phyloP scores from a whole-genome alignment of 2,113 vertebrate species.

The Hemibagrus wyckioides region DNA sequence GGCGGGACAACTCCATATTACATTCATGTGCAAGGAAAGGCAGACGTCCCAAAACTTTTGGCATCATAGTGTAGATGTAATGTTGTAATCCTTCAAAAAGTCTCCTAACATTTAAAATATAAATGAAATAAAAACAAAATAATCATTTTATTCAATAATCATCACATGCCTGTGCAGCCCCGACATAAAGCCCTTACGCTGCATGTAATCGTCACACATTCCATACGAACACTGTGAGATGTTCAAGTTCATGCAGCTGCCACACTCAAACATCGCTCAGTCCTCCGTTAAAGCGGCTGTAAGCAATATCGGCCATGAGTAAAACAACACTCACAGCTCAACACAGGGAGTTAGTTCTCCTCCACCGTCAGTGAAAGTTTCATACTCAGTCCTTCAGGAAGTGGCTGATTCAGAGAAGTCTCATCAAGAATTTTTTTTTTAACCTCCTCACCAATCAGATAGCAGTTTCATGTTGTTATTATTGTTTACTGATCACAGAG shows the following conservation, averaged over 20 bases:
- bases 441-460: neutral
- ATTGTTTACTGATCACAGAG: too few relatives aligned
- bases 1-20: too few relatives aligned
- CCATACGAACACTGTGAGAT: neutral
- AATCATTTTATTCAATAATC: neutral
- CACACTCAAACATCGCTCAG: neutral
- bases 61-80: too few relatives aligned
- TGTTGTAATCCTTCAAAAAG: too few relatives aligned
- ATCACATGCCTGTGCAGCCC: neutral
- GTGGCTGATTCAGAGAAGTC: neutral
- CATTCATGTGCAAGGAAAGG: too few relatives aligned
- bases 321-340: neutral
- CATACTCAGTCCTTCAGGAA: neutral
- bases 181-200: neutral
- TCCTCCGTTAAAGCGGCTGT: conserved; percentile 11
- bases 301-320: neutral
- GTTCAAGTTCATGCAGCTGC: neutral
- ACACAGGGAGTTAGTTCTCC: neutral
- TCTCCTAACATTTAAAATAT: neutral
- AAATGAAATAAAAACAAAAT: neutral
- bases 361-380: neutral
- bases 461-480: neutral
- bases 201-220: neutral
- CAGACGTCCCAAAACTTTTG: too few relatives aligned
- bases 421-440: neutral